Conservation (phyloP, 92 coral and sea anemone species). For the Epizoanthus scotinus region DNA sequence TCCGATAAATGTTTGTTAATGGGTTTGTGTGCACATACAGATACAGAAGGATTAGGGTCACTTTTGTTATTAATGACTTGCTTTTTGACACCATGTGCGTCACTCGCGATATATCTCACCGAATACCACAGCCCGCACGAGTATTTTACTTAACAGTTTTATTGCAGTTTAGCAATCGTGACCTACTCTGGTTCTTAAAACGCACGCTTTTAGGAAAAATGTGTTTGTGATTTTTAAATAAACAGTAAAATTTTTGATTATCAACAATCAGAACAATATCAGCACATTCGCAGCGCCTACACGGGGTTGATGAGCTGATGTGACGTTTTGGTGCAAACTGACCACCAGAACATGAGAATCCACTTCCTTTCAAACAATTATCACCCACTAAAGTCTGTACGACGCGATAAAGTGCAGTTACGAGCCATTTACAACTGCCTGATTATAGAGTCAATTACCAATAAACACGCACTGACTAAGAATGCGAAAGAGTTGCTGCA, state of each 20-base stretch:
- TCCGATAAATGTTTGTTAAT: background rate
- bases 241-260: background rate
- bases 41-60: background rate
- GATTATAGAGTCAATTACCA: background rate
- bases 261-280: background rate
- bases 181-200: background rate
- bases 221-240: background rate
- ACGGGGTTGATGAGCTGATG: background rate
- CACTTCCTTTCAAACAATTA: background rate
- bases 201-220: background rate
- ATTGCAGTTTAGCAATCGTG: background rate
- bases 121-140: background rate
- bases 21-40: background rate
- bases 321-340: conserved; percentile 8
- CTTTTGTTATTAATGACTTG: conserved; percentile 22
- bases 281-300: background rate
- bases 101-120: background rate
- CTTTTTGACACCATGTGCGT: conserved; percentile 8
- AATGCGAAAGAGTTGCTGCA: no score
- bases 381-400: background rate
- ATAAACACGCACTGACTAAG: no score
- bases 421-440: background rate
- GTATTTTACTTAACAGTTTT: conserved; percentile 11
- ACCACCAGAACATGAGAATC: background rate
- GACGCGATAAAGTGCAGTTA: background rate